Percentiles rank a stretch among this genome's conserved stretches.
phyloP scores from a whole-genome alignment of 2,797 vertebrate species.

The Luscinia megarhynchos region DNA sequence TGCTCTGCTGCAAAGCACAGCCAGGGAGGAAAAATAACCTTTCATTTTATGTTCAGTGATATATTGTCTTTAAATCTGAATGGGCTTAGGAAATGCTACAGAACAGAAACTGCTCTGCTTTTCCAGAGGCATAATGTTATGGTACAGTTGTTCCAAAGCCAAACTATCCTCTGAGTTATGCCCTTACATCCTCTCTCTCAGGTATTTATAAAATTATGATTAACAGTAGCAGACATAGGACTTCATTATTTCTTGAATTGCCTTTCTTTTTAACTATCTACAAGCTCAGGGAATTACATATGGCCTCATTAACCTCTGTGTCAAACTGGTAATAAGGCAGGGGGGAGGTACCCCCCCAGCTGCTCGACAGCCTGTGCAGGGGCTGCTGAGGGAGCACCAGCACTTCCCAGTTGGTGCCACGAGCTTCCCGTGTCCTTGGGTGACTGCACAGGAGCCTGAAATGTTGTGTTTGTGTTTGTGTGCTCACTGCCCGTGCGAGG shows the following conservation, averaged over 20 bases:
- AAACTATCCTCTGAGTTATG: constrained; percentile 20
- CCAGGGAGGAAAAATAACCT: constrained; percentile 46
- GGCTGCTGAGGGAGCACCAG: background rate
- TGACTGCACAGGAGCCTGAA: background rate
- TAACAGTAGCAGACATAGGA: background rate
- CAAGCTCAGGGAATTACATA: background rate
- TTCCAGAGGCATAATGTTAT: constrained; percentile 29
- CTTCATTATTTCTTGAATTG: constrained; percentile 18
- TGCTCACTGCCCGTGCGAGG: background rate
- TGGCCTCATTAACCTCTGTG: constrained; percentile 16
- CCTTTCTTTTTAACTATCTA: background rate
- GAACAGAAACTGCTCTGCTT: background rate
- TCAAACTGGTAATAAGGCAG: background rate
- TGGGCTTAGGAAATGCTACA: constrained; percentile 30
- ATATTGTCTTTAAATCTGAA: constrained; percentile 25
- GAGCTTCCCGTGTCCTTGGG: rapidly evolving
- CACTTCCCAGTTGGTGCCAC: rapidly evolving
- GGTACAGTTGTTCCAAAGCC: constrained; percentile 14
- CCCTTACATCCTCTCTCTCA: background rate
- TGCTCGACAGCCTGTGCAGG: rapidly evolving
- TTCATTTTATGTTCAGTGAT: constrained; percentile 48
- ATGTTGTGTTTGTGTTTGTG: background rate
- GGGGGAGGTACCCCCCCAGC: background rate
- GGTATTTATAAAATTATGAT: constrained; percentile 32
- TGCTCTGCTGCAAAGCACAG: background rate